phyloP scores from a whole-genome alignment of 2,113 vertebrate species.

The Promerops cafer region DNA sequence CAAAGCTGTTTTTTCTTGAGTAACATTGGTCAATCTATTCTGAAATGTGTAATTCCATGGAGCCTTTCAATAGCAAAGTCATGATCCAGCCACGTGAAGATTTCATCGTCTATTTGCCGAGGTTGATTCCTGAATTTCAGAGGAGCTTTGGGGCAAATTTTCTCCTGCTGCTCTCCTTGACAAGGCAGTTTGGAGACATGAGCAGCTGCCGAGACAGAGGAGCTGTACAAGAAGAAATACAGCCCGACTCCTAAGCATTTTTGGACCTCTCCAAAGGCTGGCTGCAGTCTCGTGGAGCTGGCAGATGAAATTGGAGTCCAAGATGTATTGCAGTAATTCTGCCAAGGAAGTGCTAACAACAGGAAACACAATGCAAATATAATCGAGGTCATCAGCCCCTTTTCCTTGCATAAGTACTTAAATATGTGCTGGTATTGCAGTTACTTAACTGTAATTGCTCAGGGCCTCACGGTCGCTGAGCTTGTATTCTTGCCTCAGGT shows the following conservation, averaged over 20 bases:
- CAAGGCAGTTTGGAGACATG: not conserved
- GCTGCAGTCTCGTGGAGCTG: not conserved
- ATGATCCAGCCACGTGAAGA: not conserved
- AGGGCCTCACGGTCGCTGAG: not conserved
- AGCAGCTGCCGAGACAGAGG: not conserved
- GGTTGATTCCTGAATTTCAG: not conserved
- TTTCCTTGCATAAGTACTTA: slow-evolving; percentile 41
- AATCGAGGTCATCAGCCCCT: slow-evolving; percentile 38
- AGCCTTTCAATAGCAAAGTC: not conserved
- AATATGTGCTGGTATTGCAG: slow-evolving; percentile 26
- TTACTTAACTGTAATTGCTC: slow-evolving; percentile 52
- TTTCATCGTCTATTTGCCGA: not conserved
- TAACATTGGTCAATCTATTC: not conserved
- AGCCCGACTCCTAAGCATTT: not conserved
- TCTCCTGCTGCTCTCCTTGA: not conserved
- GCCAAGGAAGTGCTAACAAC: slow-evolving; percentile 39
- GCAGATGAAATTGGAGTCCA: slow-evolving; percentile 11
- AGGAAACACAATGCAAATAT: slow-evolving; percentile 58
- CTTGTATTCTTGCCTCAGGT: slow-evolving; percentile 24
- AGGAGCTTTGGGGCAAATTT: not conserved
- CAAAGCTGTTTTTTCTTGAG: not conserved
- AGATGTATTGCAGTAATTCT: slow-evolving; percentile 44
- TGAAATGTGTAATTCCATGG: not conserved
- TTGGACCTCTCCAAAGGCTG: not conserved
- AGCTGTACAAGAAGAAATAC: not conserved